Evolutionary conservation across 2,888 invertebrate genomes (phyloP).

Genomic region (Acrobeloides nanus): DNA sequence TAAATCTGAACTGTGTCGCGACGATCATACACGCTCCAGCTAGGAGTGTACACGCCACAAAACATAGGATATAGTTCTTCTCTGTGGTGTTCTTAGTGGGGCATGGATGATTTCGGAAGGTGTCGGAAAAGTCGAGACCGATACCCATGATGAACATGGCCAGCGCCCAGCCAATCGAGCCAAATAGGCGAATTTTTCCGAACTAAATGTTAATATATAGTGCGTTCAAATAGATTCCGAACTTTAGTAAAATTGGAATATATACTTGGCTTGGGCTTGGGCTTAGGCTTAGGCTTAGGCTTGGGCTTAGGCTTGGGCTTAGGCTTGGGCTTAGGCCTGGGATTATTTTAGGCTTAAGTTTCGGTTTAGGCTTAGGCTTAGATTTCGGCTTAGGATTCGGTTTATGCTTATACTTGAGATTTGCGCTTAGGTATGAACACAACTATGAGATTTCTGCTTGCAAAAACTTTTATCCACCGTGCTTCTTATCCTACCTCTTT

Average conservation of each 20-base stretch:
- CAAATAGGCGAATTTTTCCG: slow-evolving; percentile 26
- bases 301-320: no score
- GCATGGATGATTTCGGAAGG: slow-evolving; percentile 66
- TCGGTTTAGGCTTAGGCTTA: no score
- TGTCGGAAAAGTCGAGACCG: slow-evolving; percentile 88
- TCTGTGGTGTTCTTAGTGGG: slow-evolving; percentile 62
- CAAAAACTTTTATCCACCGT: not conserved
- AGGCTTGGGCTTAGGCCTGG: no score
- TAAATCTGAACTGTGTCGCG: slow-evolving; percentile 49
- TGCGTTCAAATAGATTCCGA: not conserved
- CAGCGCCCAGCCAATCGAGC: slow-evolving; percentile 84
- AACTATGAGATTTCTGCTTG: no score
- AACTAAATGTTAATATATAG: slow-evolving; percentile 13
- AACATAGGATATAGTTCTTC: slow-evolving; percentile 96
- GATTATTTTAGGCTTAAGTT: no score
- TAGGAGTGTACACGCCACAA: slow-evolving; percentile 89
- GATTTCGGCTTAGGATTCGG: no score
- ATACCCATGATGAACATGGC: slow-evolving; percentile 98
- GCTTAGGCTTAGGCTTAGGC: not conserved
- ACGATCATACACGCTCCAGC: slow-evolving; percentile 78
- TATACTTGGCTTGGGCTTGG: not conserved
- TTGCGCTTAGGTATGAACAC: no score
- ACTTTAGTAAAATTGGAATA: not conserved
- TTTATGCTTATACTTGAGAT: no score
- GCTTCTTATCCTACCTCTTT: slow-evolving; percentile 31